Percentiles rank a stretch among this genome's conserved stretches.
Conservation (phyloP, 2,888 invertebrate species). For the Athalia circularis region DNA sequence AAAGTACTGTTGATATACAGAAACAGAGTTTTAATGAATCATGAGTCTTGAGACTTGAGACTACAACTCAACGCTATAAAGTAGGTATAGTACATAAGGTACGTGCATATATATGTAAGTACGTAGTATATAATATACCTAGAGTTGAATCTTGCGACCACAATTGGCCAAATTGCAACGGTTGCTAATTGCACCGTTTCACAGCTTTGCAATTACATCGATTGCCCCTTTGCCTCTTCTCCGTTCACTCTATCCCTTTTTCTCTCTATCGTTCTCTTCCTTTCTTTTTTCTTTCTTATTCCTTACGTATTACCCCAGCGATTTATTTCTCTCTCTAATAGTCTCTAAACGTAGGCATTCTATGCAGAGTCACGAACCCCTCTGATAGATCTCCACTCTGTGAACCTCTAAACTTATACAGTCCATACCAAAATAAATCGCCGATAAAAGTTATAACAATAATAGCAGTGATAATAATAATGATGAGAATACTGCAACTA, state of each 20-base stretch:
- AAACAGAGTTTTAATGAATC: not conserved
- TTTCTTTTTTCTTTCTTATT: not conserved
- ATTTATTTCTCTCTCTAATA: not conserved
- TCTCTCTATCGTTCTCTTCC: slow-evolving; percentile 2
- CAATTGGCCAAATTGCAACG: slow-evolving; percentile 38
- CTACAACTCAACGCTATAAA: not conserved
- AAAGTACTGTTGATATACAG: not conserved
- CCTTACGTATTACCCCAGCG: not conserved
- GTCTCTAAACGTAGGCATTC: not conserved
- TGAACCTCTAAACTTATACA: not conserved
- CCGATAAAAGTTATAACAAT: not conserved
- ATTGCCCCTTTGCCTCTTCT: slow-evolving; percentile 4
- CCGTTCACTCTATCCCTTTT: not conserved
- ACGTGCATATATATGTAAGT: not conserved
- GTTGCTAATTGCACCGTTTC: slow-evolving; percentile 41
- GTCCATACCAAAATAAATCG: not conserved
- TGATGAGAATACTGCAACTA: too few species aligned
- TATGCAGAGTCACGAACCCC: slow-evolving; percentile 30
- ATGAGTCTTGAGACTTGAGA: not conserved
- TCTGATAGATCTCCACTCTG: slow-evolving; percentile 19
- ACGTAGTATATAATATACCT: not conserved
- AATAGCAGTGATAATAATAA: not conserved
- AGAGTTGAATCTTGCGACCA: slow-evolving; percentile 28
- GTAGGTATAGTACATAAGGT: not conserved
- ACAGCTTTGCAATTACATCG: slow-evolving; percentile 44